A percentile compares a stretch with the other conserved stretches of the same genome.
phyloP scores from a whole-genome alignment of 2,797 vertebrate genomes.

The Manis pentadactyla region DNA sequence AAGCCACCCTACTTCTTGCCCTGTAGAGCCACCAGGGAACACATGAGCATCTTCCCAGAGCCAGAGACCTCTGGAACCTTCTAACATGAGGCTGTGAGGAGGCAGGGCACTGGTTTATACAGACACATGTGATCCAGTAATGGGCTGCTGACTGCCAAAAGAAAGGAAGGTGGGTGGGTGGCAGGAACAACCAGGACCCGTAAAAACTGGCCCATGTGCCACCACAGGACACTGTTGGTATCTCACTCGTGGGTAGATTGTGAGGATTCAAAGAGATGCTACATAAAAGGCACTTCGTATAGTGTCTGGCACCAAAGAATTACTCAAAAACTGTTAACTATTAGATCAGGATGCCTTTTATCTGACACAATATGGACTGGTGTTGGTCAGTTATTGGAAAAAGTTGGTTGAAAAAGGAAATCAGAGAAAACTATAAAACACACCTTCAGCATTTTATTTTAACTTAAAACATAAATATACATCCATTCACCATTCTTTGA shows the following conservation, averaged over 20 bases:
- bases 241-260: constrained; percentile 10
- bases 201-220: constrained; percentile 13
- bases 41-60: not conserved
- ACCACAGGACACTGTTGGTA: not conserved
- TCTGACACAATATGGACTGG: constrained; percentile 66
- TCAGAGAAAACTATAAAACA: constrained; percentile 71
- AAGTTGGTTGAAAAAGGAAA: constrained; percentile 75
- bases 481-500: constrained; percentile 63
- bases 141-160: not conserved
- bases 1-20: not conserved
- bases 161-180: not conserved
- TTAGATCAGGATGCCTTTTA: constrained; percentile 77
- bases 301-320: constrained; percentile 68
- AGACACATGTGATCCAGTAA: not conserved
- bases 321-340: constrained; percentile 73
- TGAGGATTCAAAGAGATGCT: constrained; percentile 65
- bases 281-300: constrained; percentile 68
- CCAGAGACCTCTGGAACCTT: not conserved
- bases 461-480: constrained; percentile 68
- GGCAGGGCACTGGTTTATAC: not conserved
- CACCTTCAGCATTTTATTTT: constrained; percentile 72
- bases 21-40: not conserved
- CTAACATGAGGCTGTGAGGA: not conserved
- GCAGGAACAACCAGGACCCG: not conserved
- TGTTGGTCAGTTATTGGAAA: constrained; percentile 75